Conservation (phyloP, 2,888 invertebrate species). For the Tupiocoris notatus region DNA sequence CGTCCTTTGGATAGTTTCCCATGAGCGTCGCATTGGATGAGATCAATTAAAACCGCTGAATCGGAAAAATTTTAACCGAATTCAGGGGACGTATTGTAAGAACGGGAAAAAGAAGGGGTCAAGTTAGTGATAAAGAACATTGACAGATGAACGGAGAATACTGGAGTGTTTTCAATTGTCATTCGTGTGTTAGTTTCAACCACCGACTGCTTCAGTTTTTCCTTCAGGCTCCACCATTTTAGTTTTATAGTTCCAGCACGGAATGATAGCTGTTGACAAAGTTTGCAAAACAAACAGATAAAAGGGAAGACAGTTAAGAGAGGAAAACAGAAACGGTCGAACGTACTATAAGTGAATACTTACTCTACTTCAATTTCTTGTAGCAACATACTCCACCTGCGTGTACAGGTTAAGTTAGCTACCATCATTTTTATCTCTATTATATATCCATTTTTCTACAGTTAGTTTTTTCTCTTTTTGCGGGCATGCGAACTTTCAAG, state of each 20-base stretch:
- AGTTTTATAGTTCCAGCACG: constrained; percentile 48
- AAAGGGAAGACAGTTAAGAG: not conserved
- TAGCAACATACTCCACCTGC: constrained; percentile 39
- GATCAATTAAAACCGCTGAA: no score
- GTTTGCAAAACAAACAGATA: constrained; percentile 4
- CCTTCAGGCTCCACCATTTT: not conserved
- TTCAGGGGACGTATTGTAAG: no score
- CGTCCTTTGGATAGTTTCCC: no score
- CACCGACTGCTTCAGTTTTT: not conserved
- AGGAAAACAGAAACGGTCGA: not conserved
- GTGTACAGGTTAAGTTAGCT: not conserved
- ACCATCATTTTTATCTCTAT: not conserved
- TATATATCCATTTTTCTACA: not conserved
- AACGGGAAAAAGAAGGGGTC: no score
- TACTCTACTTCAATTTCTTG: constrained; percentile 38
- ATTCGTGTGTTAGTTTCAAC: not conserved
- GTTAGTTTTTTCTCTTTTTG: not conserved
- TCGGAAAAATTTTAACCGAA: no score
- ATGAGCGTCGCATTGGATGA: no score
- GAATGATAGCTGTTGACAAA: constrained; percentile 48
- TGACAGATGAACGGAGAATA: not conserved
- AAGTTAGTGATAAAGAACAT: no score
- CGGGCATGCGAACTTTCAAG: not conserved
- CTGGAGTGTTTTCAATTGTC: not conserved
- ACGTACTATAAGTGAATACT: constrained; percentile 5